Percentiles rank a stretch among this genome's conserved stretches.
These are phyloP conservation scores for Drosophila meridiana DNA, from an alignment of 2,888 invertebrate species.

Conservation along the genomic window DNA sequence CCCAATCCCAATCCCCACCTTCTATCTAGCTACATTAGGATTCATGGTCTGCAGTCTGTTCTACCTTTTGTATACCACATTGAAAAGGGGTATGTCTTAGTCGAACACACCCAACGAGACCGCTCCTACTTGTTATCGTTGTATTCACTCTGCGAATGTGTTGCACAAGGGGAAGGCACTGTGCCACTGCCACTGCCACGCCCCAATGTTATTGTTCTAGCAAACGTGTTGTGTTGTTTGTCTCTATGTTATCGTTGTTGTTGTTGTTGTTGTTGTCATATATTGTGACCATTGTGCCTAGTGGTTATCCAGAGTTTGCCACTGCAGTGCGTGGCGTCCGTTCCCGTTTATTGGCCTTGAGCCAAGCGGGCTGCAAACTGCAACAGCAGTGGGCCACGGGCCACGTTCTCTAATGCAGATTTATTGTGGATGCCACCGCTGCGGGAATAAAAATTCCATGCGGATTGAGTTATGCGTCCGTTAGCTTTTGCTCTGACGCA, in stretches of 20 bases:
- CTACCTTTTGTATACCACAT: background rate
- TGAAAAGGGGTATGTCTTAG: background rate
- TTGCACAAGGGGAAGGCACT: background rate
- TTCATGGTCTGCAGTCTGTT: background rate
- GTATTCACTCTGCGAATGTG: conserved; percentile 1
- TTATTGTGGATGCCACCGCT: conserved; percentile 77
- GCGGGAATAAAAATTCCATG: conserved; percentile 80
- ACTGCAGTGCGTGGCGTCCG: conserved; percentile 70
- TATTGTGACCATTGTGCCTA: conserved; percentile 41
- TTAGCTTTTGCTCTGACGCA: conserved; percentile 71
- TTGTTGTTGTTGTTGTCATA: conserved; percentile 23
- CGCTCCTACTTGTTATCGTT: background rate
- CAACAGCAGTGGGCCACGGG: conserved; percentile 9
- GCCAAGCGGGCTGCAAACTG: conserved; percentile 56
- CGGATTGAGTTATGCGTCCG: conserved; percentile 79
- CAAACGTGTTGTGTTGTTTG: background rate
- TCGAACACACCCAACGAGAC: background rate
- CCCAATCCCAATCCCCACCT: background rate
- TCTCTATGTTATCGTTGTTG: conserved; percentile 13
- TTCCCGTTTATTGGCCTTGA: conserved; percentile 71
- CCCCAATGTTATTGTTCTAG: conserved; percentile 54
- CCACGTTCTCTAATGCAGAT: conserved; percentile 69
- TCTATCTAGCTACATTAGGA: background rate
- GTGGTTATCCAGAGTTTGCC: conserved; percentile 20
- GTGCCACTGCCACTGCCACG: conserved; percentile 47